phyloP scores from a whole-genome alignment of 1,140 invertebrate species.

The Bombus ignitus region DNA sequence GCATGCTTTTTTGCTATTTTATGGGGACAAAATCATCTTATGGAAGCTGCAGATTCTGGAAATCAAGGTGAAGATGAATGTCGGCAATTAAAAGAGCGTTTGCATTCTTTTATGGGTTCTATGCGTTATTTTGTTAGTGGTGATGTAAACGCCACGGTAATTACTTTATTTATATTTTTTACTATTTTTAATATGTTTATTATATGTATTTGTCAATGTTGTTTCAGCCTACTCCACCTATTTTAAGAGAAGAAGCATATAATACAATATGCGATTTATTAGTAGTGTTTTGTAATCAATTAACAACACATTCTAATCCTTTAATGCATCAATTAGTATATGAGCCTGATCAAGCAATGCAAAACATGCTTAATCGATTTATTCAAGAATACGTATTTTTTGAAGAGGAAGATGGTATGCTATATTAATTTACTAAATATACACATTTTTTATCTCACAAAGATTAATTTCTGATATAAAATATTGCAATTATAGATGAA shows the following conservation, averaged over 20 bases:
- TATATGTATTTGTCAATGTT: constrained; percentile 38
- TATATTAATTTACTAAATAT: constrained; percentile 19
- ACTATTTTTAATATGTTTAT: neutral
- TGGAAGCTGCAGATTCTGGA: constrained; percentile 87
- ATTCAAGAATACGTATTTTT: constrained; percentile 97
- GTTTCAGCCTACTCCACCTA: constrained; percentile 66
- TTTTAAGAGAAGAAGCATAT: constrained; percentile 88
- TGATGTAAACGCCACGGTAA: constrained; percentile 58
- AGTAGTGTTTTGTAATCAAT: constrained; percentile 96
- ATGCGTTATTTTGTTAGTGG: constrained; percentile 86
- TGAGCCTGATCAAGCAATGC: constrained; percentile 91
- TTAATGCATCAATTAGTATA: constrained; percentile 90
- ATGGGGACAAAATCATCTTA: constrained; percentile 93
- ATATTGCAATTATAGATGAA: constrained; percentile 82
- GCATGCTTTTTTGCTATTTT: constrained; percentile 94
- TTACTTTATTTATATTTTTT: constrained; percentile 19
- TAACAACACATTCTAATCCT: constrained; percentile 84
- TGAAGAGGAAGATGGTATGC: constrained; percentile 90
- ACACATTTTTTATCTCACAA: neutral
- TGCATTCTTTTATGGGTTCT: constrained; percentile 89
- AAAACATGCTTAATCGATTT: constrained; percentile 93
- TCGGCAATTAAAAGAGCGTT: constrained; percentile 85
- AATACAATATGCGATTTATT: constrained; percentile 97
- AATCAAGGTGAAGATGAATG: constrained; percentile 81
- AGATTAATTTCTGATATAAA: neutral